These are phyloP conservation scores for Aegithalos caudatus DNA, from an alignment of 2,113 vertebrate genomes.

Conservation along the genomic window DNA sequence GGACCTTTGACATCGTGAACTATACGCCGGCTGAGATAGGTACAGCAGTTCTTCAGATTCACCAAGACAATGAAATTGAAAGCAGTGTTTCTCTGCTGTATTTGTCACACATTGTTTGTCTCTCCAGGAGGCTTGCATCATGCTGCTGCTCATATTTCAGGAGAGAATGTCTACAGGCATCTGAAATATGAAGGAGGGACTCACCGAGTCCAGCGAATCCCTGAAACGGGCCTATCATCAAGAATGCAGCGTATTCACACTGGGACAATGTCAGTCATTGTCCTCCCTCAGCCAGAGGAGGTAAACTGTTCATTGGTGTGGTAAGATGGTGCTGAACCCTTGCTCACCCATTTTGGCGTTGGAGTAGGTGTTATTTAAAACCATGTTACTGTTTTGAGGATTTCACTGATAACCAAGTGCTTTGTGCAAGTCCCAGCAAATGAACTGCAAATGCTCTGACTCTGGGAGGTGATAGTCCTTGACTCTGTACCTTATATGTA, in stretches of 20 bases:
- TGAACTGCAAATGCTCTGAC: not conserved
- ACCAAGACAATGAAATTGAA: not conserved
- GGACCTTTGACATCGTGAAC: constrained; percentile 88
- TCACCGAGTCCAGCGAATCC: constrained; percentile 93
- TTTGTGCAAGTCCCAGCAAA: not conserved
- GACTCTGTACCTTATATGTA: not conserved
- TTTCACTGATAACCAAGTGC: not conserved
- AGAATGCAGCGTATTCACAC: constrained; percentile 97
- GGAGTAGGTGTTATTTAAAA: not conserved
- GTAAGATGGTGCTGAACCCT: not conserved
- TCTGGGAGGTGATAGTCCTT: not conserved
- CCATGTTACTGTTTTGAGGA: not conserved
- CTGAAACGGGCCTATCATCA: constrained; percentile 88
- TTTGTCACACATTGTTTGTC: not conserved
- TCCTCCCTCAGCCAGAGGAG: constrained; percentile 87
- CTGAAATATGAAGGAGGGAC: constrained; percentile 92
- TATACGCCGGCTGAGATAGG: constrained; percentile 85
- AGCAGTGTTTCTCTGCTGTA: not conserved
- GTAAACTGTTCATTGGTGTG: constrained; percentile 50
- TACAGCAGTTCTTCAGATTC: constrained; percentile 31
- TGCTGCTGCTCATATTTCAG: constrained; percentile 84
- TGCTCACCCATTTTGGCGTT: not conserved
- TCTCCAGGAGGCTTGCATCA: constrained; percentile 90
- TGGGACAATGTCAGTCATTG: constrained; percentile 90
- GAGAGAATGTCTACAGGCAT: constrained; percentile 81